Base-by-base conservation (phyloP, 1,140 invertebrate genomes). In the Melipona quadrifasciata region DNA sequence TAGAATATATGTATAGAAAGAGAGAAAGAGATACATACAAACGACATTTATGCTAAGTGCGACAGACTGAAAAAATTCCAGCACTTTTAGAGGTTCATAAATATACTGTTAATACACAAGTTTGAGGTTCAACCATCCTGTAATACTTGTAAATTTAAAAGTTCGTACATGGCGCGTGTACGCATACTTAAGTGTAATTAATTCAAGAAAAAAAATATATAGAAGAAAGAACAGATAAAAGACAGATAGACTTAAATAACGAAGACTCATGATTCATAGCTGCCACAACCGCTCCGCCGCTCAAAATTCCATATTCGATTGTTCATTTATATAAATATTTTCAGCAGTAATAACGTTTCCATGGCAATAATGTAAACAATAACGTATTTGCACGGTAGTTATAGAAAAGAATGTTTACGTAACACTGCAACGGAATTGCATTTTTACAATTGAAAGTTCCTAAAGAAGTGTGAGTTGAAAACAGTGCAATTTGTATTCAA, bases 301-400 rank as follows among this genome's bases (percentile, higher is more conserved):
- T 90, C 73, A 86, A 89, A 77, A 74, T 82, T 86, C 65, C 68
- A 80, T 67, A 76, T 64, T 72, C 65, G 68, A 70, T 87, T 85
- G 55, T 86, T 83, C 72, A 57, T 89, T 89, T 81, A 70, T 39
- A 68, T 79, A 89, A 87, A 86, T 89, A 87, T 87, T 89, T 89
- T 90, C 78, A 89, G 88, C 88, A 90, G 88, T 89, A 90, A 89
- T 90, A 90, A 89, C 85, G 87, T 90, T 90, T 89, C 88, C 88
- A 90, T 90, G 88, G 88, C 85, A 90, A 89, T 89, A 89, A 88
- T 83, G 39, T 84, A 82, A 74, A 67, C 73, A 75, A 87, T 87
- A 87, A 79, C 72, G 74, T 21, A 85, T 82, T 68, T 89, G 79
- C 80, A 64, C 77, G 82, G 82, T 86, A 84, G 86, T 61, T 17